Base-by-base conservation (phyloP, 1,140 invertebrate species). In the Bombus breviceps region DNA sequence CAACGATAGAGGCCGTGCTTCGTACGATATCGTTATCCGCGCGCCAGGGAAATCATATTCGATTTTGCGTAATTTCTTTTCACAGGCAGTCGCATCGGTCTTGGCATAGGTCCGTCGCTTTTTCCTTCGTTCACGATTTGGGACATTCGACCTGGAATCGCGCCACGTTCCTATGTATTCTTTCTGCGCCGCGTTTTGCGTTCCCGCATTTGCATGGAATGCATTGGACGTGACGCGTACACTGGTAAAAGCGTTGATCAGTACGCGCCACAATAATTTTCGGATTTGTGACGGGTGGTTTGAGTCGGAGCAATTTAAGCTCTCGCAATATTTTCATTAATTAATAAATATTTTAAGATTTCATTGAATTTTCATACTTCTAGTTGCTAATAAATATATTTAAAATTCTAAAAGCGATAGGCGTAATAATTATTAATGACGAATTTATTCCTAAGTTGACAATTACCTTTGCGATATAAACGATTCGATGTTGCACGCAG, bases 1-100 rank as follows among this genome's bases (percentile, higher is more conserved):
- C 86, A 84, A 90, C 90, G 89, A 92, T 93, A 88, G 86, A 91
- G 91, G 87, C 86, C 84, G 89, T 88, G 80, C 85, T 88, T 87
- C 77, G 82, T 59, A 83, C 77, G 39, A 91, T 91, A 89, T 88
- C 57, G 82, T 88, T 85, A 88, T 82, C 80, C 78, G 47, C 76
- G 88, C 77, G 53, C 72, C 34, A 37, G 71, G 41, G 43, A 79
- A 81, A 85, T 87, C 78, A 79, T 53, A 77, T 85, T 80, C 68
- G 37, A 85, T 69, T 72, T 64, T 22, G 37, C 68, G 37, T 66
- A 76, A 9, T 81, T 72, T 68, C 57, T 39, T 59, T 62, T 59
- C 34, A 22, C 41, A 62, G 57, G 10, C n/a, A 15, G 8, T 34
- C 18, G 37, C 37, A 10, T 76, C 74, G 81, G 22, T 72, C 43